A percentile compares a stretch with the other conserved stretches of the same genome.
Evolutionary conservation across 1,140 invertebrate species (phyloP).

Genomic region (Pissodes strobi): DNA sequence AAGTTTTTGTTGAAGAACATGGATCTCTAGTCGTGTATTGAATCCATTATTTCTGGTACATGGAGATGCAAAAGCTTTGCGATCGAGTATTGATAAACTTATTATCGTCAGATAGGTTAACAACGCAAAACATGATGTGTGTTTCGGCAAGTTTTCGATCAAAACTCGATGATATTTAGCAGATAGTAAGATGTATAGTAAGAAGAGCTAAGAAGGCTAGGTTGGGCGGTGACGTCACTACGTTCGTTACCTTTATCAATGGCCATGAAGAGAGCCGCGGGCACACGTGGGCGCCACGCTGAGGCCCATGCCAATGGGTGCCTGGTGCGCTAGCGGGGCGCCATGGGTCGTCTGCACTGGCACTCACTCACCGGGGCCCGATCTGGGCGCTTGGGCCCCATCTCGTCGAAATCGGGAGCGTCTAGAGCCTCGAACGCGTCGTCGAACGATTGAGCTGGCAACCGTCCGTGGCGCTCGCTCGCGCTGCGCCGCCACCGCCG

Average conservation of each 20-base stretch:
- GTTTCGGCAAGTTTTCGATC: not conserved
- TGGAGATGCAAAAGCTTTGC: too few species aligned
- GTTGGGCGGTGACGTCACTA: conserved; percentile 45
- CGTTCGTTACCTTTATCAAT: conserved; percentile 54
- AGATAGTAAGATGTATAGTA: not conserved
- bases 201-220: conserved; percentile 15
- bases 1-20: too few species aligned
- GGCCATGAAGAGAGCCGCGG: conserved; percentile 53
- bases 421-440: conserved; percentile 19
- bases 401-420: conserved; percentile 13
- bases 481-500: conserved; percentile 3
- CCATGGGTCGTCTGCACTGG: conserved; percentile 12
- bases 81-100: too few species aligned
- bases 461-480: conserved; percentile 15
- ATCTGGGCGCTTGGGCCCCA: conserved; percentile 24
- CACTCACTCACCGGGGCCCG: conserved; percentile 31
- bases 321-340: conserved; percentile 14
- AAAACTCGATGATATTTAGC: too few species aligned
- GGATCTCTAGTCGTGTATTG: too few species aligned
- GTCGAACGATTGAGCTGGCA: conserved; percentile 22
- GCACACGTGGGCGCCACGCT: conserved; percentile 51
- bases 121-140: too few species aligned
- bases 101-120: too few species aligned
- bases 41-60: too few species aligned
- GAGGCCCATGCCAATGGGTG: conserved; percentile 28